Conservation (phyloP, 2,113 vertebrate genomes). For the Capricornis sumatraensis region DNA sequence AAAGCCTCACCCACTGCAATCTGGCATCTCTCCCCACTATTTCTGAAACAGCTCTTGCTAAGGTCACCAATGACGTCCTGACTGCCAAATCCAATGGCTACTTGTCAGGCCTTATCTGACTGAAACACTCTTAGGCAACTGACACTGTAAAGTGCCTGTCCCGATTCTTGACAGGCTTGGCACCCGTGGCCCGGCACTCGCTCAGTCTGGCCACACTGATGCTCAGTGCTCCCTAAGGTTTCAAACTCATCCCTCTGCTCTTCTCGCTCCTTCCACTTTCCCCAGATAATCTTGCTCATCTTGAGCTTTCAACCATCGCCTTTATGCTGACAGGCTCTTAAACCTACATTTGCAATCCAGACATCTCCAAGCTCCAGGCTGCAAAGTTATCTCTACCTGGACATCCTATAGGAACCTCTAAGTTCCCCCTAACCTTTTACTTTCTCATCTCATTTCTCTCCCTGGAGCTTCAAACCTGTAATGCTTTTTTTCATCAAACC, state of each 20-base stretch:
- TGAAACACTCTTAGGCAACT: conserved; percentile 33
- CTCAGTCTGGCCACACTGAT: background rate
- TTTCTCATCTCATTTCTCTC: background rate
- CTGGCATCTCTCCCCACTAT: conserved; percentile 54
- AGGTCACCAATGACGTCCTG: conserved; percentile 67
- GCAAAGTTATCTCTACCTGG: background rate
- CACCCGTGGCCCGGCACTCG: background rate
- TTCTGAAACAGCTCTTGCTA: conserved; percentile 60
- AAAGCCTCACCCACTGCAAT: conserved; percentile 42
- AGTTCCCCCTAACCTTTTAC: background rate
- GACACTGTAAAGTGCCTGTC: background rate
- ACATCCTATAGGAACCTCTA: background rate
- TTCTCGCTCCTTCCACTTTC: background rate
- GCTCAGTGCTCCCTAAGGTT: background rate
- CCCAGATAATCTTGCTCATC: background rate
- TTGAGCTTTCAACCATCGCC: background rate
- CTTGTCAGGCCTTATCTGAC: conserved; percentile 44
- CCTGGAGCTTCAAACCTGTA: background rate
- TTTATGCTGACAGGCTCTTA: background rate
- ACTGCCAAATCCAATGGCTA: conserved; percentile 44
- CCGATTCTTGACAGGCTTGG: background rate
- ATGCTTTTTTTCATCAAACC: background rate
- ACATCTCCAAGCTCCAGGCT: background rate
- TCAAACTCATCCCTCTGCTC: background rate
- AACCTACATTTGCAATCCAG: background rate